Percentiles rank a stretch among this genome's conserved stretches.
phyloP scores from a whole-genome alignment of 1,140 invertebrate species.

The Planococcus citri region DNA sequence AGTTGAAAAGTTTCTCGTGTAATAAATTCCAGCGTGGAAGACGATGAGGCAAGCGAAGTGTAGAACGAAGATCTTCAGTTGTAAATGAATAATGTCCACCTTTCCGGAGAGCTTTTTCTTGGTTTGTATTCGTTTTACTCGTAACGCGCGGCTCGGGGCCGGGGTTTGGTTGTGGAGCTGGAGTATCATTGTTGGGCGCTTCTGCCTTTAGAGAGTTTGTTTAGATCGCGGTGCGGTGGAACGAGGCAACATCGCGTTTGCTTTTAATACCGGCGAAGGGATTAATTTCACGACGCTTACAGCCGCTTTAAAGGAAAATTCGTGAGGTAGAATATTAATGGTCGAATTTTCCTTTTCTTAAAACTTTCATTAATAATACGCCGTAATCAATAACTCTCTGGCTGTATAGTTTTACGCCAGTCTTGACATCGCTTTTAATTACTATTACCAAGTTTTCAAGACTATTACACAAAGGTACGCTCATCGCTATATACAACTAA shows the following conservation, averaged over 20 bases:
- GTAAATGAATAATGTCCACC: slow-evolving; percentile 3
- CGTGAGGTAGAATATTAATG: slow-evolving; percentile 14
- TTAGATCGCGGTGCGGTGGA: not conserved
- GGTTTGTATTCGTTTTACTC: not conserved
- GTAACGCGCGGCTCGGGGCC: too few species aligned
- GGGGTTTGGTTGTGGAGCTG: too few species aligned
- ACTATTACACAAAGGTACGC: too few species aligned
- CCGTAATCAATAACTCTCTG: slow-evolving; percentile 1
- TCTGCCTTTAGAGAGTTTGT: not conserved
- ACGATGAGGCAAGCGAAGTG: too few species aligned
- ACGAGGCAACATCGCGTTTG: too few species aligned
- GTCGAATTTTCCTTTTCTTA: slow-evolving; percentile 14
- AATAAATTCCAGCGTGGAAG: not conserved
- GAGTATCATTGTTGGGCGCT: too few species aligned
- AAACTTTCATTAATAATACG: slow-evolving; percentile 18
- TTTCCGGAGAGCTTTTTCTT: not conserved
- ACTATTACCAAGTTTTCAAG: not conserved
- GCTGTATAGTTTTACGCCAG: not conserved
- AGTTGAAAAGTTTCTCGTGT: not conserved
- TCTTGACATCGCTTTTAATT: slow-evolving; percentile 13
- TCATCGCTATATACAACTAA: too few species aligned
- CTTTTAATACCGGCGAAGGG: not conserved
- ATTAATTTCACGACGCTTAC: not conserved
- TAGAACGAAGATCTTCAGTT: too few species aligned
- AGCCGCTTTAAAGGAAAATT: not conserved